Evolutionary conservation across 1,140 invertebrate genomes (phyloP).

Genomic region (Epicauta chinensis): DNA sequence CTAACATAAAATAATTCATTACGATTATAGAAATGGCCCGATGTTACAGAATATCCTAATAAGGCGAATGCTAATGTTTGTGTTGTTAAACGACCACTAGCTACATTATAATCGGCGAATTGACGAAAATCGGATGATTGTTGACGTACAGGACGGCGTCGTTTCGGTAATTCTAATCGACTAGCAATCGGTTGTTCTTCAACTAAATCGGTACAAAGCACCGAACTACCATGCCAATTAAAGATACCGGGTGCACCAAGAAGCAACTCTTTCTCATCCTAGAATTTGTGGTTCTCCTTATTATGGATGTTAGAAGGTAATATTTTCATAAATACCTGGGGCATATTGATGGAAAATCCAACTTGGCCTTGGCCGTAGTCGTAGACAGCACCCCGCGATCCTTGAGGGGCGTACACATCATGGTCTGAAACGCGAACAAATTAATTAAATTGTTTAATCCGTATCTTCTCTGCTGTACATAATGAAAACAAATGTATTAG

Average conservation of each 20-base stretch:
- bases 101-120: constrained; percentile 9
- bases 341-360: constrained; percentile 41
- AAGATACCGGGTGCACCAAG: constrained; percentile 44
- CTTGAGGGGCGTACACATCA: not conserved
- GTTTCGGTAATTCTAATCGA: constrained; percentile 9
- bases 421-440: not conserved
- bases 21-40: constrained; percentile 44
- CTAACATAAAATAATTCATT: constrained; percentile 42
- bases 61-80: constrained; percentile 8
- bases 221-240: constrained; percentile 40
- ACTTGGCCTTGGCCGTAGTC: constrained; percentile 31
- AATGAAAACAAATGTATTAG: no score
- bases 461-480: no score
- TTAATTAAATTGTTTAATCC: no score
- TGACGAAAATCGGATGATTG: not conserved
- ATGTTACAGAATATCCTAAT: constrained; percentile 31
- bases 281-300: no score
- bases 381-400: constrained; percentile 5
- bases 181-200: constrained; percentile 11
- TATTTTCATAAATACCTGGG: constrained; percentile 13
- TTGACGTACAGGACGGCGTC: constrained; percentile 5
- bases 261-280: constrained; percentile 30
- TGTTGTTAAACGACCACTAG: constrained; percentile 1
- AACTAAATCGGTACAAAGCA: constrained; percentile 22
- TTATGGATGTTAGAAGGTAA: no score